Evolutionary conservation across 1,140 invertebrate genomes (phyloP).

Genomic region (Gonatopus flavifemur): DNA sequence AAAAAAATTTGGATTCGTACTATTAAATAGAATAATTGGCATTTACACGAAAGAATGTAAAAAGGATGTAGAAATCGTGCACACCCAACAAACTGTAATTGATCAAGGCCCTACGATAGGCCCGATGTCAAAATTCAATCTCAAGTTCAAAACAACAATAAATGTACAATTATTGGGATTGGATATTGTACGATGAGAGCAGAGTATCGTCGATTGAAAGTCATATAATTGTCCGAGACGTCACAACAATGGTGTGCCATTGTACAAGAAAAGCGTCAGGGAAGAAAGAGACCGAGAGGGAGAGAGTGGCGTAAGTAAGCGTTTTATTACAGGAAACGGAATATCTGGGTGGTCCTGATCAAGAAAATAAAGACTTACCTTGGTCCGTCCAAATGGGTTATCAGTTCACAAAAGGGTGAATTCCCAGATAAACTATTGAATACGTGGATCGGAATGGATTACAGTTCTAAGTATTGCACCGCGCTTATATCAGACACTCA

Average conservation of each 20-base stretch:
- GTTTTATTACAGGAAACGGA: conserved; percentile 14
- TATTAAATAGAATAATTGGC: too few species aligned
- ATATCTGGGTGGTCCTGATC: conserved; percentile 9
- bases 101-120: too few species aligned
- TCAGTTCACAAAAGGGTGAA: conserved; percentile 64
- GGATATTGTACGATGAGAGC: background rate
- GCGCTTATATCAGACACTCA: conserved; percentile 48
- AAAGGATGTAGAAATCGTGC: background rate
- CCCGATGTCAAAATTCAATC: conserved; percentile 27
- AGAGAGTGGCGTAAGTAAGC: conserved; percentile 21
- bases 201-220: background rate
- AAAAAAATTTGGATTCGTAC: too few species aligned
- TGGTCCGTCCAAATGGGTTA: conserved; percentile 72
- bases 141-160: conserved; percentile 34
- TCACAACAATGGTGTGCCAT: background rate
- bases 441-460: conserved; percentile 62
- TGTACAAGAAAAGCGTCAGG: background rate
- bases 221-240: background rate
- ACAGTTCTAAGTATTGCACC: conserved; percentile 41
- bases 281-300: conserved; percentile 21
- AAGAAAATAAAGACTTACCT: conserved; percentile 57
- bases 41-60: too few species aligned
- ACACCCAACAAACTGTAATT: conserved; percentile 18
- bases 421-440: conserved; percentile 57
- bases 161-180: too few species aligned